Percentiles rank a stretch among this genome's conserved stretches.
These are phyloP conservation scores for Cephalotes varians DNA, from an alignment of 2,888 invertebrate genomes.

Conservation along the genomic window DNA sequence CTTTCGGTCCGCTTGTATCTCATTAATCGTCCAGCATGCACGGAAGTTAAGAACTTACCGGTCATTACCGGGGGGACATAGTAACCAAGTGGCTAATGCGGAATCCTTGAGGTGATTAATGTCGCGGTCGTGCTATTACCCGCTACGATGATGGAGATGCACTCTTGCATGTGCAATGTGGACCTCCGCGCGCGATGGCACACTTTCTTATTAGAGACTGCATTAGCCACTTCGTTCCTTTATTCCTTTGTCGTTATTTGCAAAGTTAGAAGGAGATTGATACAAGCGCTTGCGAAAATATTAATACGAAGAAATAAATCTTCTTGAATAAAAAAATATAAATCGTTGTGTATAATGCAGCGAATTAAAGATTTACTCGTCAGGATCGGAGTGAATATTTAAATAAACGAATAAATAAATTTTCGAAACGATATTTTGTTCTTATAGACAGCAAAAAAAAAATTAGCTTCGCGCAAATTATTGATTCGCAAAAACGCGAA, in stretches of 20 bases:
- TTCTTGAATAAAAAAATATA: background rate
- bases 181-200: constrained; percentile 61
- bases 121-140: constrained; percentile 50
- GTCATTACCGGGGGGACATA: constrained; percentile 69
- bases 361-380: background rate
- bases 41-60: constrained; percentile 69
- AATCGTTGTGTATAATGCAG: background rate
- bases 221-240: constrained; percentile 32
- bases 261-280: constrained; percentile 6
- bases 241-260: background rate
- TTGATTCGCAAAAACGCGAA: constrained; percentile 4
- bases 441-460: background rate
- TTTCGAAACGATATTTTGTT: background rate
- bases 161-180: constrained; percentile 61
- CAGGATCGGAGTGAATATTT: background rate
- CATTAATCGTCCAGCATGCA: constrained; percentile 68
- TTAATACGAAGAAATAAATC: background rate
- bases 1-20: constrained; percentile 67
- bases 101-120: constrained; percentile 73
- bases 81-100: constrained; percentile 59
- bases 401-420: too few species aligned
- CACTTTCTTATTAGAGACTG: constrained; percentile 42
- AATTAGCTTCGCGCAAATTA: background rate
- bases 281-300: constrained; percentile 4
- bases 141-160: constrained; percentile 53